These are phyloP conservation scores for Euphydryas editha DNA, from an alignment of 2,888 invertebrate species.

Conservation along the genomic window DNA sequence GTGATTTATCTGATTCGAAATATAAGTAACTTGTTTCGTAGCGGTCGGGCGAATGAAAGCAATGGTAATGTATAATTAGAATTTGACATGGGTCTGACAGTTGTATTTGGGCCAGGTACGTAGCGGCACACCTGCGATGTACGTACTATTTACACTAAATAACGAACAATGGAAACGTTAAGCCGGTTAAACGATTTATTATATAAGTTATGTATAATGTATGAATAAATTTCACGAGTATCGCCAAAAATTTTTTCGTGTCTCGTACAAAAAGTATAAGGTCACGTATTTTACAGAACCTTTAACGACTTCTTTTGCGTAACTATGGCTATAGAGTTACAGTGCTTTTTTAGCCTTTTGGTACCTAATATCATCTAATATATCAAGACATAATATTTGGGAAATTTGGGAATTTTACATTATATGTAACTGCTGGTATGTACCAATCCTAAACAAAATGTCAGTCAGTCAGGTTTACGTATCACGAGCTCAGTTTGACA, in stretches of 20 bases:
- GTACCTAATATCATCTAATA: no score
- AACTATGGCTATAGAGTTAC: no score
- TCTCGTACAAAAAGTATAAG: no score
- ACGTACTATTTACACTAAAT: slow-evolving; percentile 34
- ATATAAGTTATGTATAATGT: neutral
- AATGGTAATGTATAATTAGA: slow-evolving; percentile 80
- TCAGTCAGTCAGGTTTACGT: no score
- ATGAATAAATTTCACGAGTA: neutral
- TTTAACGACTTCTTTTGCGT: no score
- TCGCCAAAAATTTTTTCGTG: neutral
- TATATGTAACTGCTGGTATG: no score
- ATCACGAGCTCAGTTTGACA: no score
- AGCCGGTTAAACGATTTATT: slow-evolving; percentile 39
- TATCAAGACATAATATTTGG: no score
- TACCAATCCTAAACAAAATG: no score
- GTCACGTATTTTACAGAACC: no score
- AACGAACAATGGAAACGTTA: slow-evolving; percentile 29
- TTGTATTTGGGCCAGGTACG: slow-evolving; percentile 63
- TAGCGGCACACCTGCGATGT: slow-evolving; percentile 32
- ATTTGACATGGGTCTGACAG: slow-evolving; percentile 80
- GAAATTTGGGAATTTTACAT: no score
- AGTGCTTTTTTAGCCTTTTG: no score
- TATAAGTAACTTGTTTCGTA: slow-evolving; percentile 51
- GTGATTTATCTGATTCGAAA: slow-evolving; percentile 42
- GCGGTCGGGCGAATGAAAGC: slow-evolving; percentile 67